Base-by-base conservation (phyloP, 2,888 invertebrate genomes). In the Noctua pronuba region DNA sequence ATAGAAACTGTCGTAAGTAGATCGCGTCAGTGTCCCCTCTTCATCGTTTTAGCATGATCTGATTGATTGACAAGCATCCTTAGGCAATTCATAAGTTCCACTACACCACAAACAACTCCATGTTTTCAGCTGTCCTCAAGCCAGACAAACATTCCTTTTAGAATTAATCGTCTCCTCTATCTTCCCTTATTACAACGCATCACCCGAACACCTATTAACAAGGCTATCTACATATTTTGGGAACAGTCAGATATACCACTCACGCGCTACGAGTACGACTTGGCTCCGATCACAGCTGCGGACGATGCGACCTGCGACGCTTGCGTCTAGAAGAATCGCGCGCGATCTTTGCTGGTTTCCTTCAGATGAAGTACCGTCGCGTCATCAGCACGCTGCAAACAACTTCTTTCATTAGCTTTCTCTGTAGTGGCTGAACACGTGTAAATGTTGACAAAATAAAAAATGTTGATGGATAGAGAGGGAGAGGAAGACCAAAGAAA, bases 201-300 rank as follows among this genome's bases (percentile, higher is more conserved):
- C 46, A 49, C 49, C 35, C 60, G 1, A 55, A 66, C 38, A 62
- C 44, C 35, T 5, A 67, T 49, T 64, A 79, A 58, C 62, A 58
- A 35, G 46, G 18, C 11, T 28, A 74, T 74, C 74, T 65, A 72
- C 75, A 80, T 62, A 83, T 55, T 75, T 73, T 62, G n/a, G 11
- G 24, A 35, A 69, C 16, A 64, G 44, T 83, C 83, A 82, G 79
- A 83, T 79, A 55, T 1, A 28, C 16, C 21, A 35, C 31, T 52
- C 41, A 65, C 41, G 49, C 55, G 31, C 66, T 64, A 64, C 67
- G 66, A 52, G 46, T 64, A 60, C 74, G 68, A 62, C 49, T 58
- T 49, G 24, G 6, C 13, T 11, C 13, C 24, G 38, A 2, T 18
- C 64, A 64, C 64, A 38, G 62, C 62, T 11, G 21, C 35, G 35